Evolutionary conservation across 1,140 invertebrate genomes (phyloP).

Genomic region (Hesperophylax magnus): DNA sequence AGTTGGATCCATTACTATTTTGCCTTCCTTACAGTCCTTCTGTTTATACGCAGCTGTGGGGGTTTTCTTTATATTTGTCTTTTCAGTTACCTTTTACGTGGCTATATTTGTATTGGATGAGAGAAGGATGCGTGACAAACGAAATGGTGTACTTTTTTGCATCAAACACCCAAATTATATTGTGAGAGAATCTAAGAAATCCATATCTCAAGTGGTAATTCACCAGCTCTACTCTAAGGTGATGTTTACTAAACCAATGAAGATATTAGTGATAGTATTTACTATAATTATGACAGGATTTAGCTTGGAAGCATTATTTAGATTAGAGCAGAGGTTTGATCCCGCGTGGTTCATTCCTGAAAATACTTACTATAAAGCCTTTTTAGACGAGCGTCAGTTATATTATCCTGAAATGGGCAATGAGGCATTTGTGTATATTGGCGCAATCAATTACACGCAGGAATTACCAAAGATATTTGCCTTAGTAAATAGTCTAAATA

Average conservation of each 20-base stretch:
- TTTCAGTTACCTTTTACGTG: conserved; percentile 84
- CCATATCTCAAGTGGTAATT: conserved; percentile 70
- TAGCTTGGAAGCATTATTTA: conserved; percentile 73
- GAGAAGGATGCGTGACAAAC: conserved; percentile 72
- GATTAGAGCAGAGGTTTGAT: conserved; percentile 83
- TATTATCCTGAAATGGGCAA: conserved; percentile 78
- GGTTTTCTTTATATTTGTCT: conserved; percentile 80
- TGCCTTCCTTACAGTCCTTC: conserved; percentile 82
- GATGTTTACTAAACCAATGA: conserved; percentile 74
- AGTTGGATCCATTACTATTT: conserved; percentile 80
- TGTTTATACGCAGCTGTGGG: conserved; percentile 82
- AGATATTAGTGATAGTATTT: conserved; percentile 74
- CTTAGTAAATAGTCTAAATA: conserved; percentile 70
- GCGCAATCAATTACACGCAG: conserved; percentile 76
- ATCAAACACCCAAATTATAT: conserved; percentile 71
- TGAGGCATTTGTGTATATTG: conserved; percentile 77
- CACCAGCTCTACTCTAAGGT: conserved; percentile 73
- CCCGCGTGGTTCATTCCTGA: conserved; percentile 83
- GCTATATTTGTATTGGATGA: conserved; percentile 82
- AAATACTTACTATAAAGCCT: conserved; percentile 78
- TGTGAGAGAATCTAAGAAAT: conserved; percentile 64
- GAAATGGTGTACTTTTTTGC: conserved; percentile 80
- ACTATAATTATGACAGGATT: conserved; percentile 73
- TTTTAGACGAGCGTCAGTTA: conserved; percentile 67
- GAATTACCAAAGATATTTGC: conserved; percentile 76